Base-by-base conservation (phyloP, 2,113 vertebrate genomes). In the Lagopus muta region DNA sequence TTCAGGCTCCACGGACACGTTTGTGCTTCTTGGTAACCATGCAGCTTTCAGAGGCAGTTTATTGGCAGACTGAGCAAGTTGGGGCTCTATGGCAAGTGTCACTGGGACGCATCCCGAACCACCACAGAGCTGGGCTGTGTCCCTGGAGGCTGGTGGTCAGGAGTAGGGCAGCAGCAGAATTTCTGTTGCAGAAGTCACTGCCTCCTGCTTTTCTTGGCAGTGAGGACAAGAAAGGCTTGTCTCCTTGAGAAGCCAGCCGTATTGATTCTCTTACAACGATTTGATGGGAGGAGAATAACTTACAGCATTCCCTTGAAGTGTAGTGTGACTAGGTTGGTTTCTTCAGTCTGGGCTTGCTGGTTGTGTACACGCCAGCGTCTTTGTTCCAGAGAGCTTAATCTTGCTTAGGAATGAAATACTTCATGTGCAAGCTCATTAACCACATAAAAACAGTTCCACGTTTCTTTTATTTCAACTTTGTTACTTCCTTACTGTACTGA, bases 181-280 rank as follows among this genome's bases (percentile, higher is more conserved):
- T 92, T 60, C 30, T 28, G 27, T 24, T 86, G 58, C 48, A 88
- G 67, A 47, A 54, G 28, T 28, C 9, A 54, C 78, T 47, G 38
- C 71, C 57, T 78, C 78, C 82, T 91, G 84, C 85, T 92, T 22
- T 78, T 86, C 54, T 91, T 92, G 87, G 89, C 89, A 69, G 43
- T 17, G 5, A 13, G 52, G 40, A 17, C 25, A 57, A 32, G 27
- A 93, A 82, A 60, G 65, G 17, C 74, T 79, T 4, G 7, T 79
- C 54, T 64, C 34, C 25, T 55, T 81, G 70, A 60, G 62, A 72
- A 84, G 61, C 62, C 47, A 21, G 30, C 36, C 32, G 43, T 30
- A 55, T 27, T 75, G 45, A 16, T 92, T 83, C 84, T 75, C 13
- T 74, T 62, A 32, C 7, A 10, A 32, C 73, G 67, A 70, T 82